Evolutionary conservation across 2,888 invertebrate genomes (phyloP).

Genomic region (Chrysomela aeneicollis): DNA sequence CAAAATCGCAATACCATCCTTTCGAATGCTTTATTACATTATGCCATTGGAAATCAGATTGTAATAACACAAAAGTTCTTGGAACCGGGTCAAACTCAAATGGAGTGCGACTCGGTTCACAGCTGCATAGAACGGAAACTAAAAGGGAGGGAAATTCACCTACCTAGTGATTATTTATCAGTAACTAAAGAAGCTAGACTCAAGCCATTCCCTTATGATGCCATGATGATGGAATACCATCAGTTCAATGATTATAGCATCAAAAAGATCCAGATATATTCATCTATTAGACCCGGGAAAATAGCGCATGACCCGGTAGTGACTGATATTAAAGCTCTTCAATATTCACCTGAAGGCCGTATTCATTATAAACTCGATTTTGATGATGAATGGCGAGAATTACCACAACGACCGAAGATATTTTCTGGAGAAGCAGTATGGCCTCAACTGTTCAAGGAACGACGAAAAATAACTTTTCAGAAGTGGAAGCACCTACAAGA

Average conservation of each 20-base stretch:
- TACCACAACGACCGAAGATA: constrained; percentile 2
- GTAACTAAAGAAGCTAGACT: constrained; percentile 16
- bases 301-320: constrained; percentile 9
- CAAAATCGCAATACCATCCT: constrained; percentile 7
- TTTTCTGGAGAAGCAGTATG: constrained; percentile 10
- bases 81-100: constrained; percentile 5
- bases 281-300: constrained; percentile 7
- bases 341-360: constrained; percentile 1
- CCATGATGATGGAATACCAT: constrained; percentile 12
- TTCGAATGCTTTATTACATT: not conserved
- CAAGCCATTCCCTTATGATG: constrained; percentile 10
- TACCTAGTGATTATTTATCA: constrained; percentile 14
- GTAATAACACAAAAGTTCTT: not conserved
- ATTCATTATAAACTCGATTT: constrained; percentile 8
- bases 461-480: not conserved
- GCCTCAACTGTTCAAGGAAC: not conserved
- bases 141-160: constrained; percentile 17
- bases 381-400: not conserved
- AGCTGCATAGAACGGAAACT: constrained; percentile 7
- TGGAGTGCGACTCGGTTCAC: constrained; percentile 12
- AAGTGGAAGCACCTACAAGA: constrained; percentile 12
- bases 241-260: constrained; percentile 7
- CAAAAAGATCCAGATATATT: not conserved
- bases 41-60: not conserved
- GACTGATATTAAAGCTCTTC: constrained; percentile 3